Conservation (phyloP, 92 coral and sea anemone species). For the Muricea muricata region DNA sequence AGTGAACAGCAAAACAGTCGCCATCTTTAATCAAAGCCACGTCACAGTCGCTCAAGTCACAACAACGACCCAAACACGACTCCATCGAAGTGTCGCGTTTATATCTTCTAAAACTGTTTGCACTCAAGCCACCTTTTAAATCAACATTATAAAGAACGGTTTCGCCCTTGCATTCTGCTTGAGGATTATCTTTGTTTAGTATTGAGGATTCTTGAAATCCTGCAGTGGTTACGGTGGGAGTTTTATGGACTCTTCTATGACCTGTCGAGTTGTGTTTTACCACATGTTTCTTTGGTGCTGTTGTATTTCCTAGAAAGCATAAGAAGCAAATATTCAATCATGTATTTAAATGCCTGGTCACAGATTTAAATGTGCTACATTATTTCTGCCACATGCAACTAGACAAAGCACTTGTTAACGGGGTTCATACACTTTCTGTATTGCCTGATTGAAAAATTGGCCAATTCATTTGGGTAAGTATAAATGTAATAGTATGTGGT, state of each 20-base stretch:
- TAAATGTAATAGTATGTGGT: too few species aligned
- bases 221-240: slow-evolving; percentile 9
- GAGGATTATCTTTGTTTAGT: neutral
- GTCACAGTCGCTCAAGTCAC: slow-evolving; percentile 79
- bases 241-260: neutral
- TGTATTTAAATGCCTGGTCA: too few species aligned
- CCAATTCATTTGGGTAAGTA: too few species aligned
- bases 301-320: neutral
- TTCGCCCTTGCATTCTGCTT: slow-evolving; percentile 29
- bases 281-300: neutral
- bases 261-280: slow-evolving; percentile 15
- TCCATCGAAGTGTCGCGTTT: slow-evolving; percentile 68
- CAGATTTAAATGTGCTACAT: too few species aligned
- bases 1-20: slow-evolving; percentile 79
- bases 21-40: slow-evolving; percentile 75
- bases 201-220: neutral
- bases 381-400: too few species aligned
- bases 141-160: slow-evolving; percentile 81
- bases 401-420: too few species aligned
- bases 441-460: too few species aligned
- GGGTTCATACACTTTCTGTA: too few species aligned
- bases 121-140: slow-evolving; percentile 81
- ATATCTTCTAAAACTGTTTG: slow-evolving; percentile 72
- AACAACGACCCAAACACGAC: slow-evolving; percentile 79
- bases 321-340: neutral